Conservation (phyloP, 2,113 vertebrate genomes). For the Dascyllus trimaculatus region DNA sequence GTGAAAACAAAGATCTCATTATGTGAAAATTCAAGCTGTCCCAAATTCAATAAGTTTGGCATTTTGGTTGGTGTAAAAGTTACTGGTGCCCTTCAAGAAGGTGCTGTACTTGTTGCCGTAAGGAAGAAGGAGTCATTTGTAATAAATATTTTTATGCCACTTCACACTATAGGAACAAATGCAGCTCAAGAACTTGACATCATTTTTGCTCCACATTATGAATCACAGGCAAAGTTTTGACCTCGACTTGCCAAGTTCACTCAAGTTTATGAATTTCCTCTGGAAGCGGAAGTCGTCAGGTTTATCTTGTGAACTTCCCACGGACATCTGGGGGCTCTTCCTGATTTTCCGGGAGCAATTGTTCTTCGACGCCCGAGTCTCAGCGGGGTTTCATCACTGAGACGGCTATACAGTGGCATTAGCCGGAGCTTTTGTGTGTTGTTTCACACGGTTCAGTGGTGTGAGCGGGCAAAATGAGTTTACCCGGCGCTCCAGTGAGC, state of each 20-base stretch:
- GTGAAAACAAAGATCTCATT: conserved; percentile 6
- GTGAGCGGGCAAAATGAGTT: conserved; percentile 20
- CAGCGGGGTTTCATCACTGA: neutral
- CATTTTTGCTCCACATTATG: neutral
- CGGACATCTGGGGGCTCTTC: conserved; percentile 37
- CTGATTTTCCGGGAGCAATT: conserved; percentile 40
- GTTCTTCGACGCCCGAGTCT: conserved; percentile 20
- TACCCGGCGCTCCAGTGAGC: conserved; percentile 20
- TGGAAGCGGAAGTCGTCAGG: conserved; percentile 48
- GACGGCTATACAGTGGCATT: neutral
- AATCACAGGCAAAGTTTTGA: conserved; percentile 23
- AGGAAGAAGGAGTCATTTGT: conserved; percentile 1
- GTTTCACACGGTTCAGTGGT: conserved; percentile 30
- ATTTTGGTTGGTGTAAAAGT: conserved; percentile 33
- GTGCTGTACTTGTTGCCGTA: neutral
- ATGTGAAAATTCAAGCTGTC: conserved; percentile 7
- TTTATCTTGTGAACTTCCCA: conserved; percentile 56
- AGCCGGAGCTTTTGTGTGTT: neutral
- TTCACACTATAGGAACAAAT: conserved; percentile 8
- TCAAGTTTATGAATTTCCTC: conserved; percentile 19
- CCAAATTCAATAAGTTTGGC: conserved; percentile 33
- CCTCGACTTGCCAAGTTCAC: conserved; percentile 9
- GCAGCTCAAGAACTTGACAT: neutral
- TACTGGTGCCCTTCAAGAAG: neutral
- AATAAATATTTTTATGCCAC: conserved; percentile 5